A percentile compares a stretch with the other conserved stretches of the same genome.
Conservation (phyloP, 2,797 vertebrate genomes). For the Pristis pectinata region DNA sequence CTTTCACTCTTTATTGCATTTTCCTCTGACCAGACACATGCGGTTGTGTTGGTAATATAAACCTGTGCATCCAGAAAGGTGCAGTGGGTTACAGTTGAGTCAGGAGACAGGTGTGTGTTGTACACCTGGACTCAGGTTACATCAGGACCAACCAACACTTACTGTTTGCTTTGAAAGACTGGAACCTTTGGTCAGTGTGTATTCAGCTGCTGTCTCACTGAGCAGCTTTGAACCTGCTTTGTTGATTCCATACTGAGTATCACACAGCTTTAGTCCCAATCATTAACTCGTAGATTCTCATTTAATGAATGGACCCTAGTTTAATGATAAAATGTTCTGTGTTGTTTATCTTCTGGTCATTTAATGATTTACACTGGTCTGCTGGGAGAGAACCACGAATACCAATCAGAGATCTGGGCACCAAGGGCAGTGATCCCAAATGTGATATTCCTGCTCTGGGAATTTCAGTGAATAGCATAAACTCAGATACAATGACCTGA, state of each 20-base stretch:
- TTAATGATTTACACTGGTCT: not conserved
- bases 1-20: not conserved
- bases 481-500: not conserved
- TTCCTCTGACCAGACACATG: not conserved
- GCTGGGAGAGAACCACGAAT: not conserved
- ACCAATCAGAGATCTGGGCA: not conserved
- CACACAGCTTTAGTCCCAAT: not conserved
- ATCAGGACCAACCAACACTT: not conserved
- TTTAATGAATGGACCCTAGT: not conserved
- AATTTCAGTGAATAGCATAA: not conserved
- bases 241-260: not conserved
- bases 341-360: not conserved
- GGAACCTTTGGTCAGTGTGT: not conserved
- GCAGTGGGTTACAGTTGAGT: not conserved
- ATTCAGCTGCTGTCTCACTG: not conserved
- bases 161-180: slow-evolving; percentile 4
- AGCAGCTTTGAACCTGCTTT: not conserved
- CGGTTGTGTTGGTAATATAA: not conserved
- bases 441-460: not conserved
- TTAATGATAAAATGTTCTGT: not conserved
- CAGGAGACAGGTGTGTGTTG: not conserved
- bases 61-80: not conserved
- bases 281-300: not conserved
- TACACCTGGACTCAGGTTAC: not conserved
- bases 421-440: not conserved